A percentile compares a stretch with the other conserved stretches of the same genome.
phyloP scores from a whole-genome alignment of 53 echinoderm and acorn worm genomes.

The Antedon mediterranea region DNA sequence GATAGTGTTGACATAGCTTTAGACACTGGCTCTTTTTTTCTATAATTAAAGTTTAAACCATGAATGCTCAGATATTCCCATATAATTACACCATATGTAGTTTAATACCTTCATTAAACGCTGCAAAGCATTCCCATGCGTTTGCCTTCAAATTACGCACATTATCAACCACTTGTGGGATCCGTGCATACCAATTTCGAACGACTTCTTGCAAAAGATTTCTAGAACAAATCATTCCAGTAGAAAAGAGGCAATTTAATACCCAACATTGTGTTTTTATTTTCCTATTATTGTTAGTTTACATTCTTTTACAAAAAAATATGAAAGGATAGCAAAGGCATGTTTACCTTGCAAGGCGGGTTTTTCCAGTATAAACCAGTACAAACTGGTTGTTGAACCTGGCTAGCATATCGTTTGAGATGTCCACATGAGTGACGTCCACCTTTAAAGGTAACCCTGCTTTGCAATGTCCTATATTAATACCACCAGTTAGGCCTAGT shows the following conservation, averaged over 20 bases:
- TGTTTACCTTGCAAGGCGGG: conserved; percentile 82
- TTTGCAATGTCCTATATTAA: conserved; percentile 74
- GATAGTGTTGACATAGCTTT: no score
- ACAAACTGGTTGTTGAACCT: conserved; percentile 70
- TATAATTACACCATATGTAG: no score
- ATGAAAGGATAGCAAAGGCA: background rate
- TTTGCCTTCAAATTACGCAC: conserved; percentile 63
- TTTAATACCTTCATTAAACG: conserved; percentile 50
- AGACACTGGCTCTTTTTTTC: no score
- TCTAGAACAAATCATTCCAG: conserved; percentile 16
- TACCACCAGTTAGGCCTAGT: conserved; percentile 65
- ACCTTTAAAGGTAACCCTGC: conserved; percentile 75
- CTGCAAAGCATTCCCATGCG: conserved; percentile 58
- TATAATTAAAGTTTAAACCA: no score
- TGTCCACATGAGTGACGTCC: conserved; percentile 43
- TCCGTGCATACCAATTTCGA: conserved; percentile 85
- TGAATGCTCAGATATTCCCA: no score
- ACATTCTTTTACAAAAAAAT: no score
- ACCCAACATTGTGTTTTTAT: no score
- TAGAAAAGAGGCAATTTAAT: no score
- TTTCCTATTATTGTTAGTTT: no score
- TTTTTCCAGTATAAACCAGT: conserved; percentile 89
- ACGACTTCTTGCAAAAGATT: conserved; percentile 79
- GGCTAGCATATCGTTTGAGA: conserved; percentile 42
- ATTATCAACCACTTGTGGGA: conserved; percentile 61